Percentiles rank a stretch among this genome's conserved stretches.
Evolutionary conservation across 2,113 vertebrate species (phyloP).

Genomic region (Actenoides lindsayi): DNA sequence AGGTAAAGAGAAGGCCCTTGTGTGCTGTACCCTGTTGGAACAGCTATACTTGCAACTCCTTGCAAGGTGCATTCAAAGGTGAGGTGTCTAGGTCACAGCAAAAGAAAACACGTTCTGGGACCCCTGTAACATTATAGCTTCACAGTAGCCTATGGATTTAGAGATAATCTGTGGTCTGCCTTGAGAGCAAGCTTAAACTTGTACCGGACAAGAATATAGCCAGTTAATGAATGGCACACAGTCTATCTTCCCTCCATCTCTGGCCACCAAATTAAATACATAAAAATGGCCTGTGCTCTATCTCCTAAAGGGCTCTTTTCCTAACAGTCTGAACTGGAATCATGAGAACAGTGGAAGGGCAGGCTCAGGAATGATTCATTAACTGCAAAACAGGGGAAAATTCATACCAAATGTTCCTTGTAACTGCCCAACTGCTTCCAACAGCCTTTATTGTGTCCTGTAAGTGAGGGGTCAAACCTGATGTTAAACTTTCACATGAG

Average conservation of each 20-base stretch:
- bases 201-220: not conserved
- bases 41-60: not conserved
- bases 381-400: conserved; percentile 59
- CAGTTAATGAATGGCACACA: not conserved
- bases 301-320: conserved; percentile 17
- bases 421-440: conserved; percentile 37
- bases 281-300: not conserved
- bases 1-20: not conserved
- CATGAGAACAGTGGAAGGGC: conserved; percentile 52
- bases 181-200: not conserved
- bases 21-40: not conserved
- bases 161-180: not conserved
- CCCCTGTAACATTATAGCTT: not conserved
- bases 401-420: conserved; percentile 62
- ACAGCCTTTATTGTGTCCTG: conserved; percentile 1
- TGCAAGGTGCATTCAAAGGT: not conserved
- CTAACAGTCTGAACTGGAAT: conserved; percentile 16
- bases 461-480: conserved; percentile 21
- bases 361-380: conserved; percentile 60
- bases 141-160: not conserved
- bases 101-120: not conserved
- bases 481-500: conserved; percentile 12
- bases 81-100: not conserved
- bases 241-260: not conserved
- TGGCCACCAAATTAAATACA: not conserved